Evolutionary conservation across 2,888 invertebrate genomes (phyloP), one percentile per base, ranked within the genome.

Genomic region (Plebejus argus): DNA sequence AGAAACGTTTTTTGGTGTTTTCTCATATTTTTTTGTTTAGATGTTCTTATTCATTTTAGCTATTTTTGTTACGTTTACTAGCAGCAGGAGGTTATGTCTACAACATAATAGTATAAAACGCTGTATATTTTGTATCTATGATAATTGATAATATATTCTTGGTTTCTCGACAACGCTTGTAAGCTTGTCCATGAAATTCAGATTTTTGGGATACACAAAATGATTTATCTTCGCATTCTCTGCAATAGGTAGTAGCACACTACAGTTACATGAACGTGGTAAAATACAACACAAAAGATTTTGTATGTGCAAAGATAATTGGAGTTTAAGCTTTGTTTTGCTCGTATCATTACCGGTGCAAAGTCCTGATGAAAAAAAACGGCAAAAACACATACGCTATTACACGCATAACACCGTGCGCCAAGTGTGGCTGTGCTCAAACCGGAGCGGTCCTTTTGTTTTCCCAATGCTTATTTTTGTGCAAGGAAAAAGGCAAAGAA

Each of bases 341-440:
- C 71, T 71, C 71, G 20, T 71, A 39, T 35, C 7, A 70, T 18
- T n/a, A 7, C 70, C 28, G 70, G 4, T 4, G 53, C 74, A 74
- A 20, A 23, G 23, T 23, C 23, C 12, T 23, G 15, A 74, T 15
- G 15, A 10, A 49, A 74, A 33, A 53, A 49, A 74, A 28, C 74
- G 5, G 20, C 20, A 53, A 74, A 74, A 74, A 53, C 23, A 53
- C 23, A 49, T 74, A 7, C 72, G 23, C 74, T 8, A 8, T 53
- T 74, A 74, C 74, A 49, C 74, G 39, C 72, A 49, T 45, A 72
- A 45, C 20, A 20, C 72, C 72, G 49, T 20, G 20, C 75, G 79
- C 78, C 81, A 79, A 82, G 80, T 81, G 81, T 80, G 78, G 78
- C 79, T 77, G 80, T 79, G 79, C 81, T 83, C 80, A 79, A 82